Evolutionary conservation across 2,113 vertebrate genomes (phyloP).

Genomic region (Ailuropoda melanoleuca): DNA sequence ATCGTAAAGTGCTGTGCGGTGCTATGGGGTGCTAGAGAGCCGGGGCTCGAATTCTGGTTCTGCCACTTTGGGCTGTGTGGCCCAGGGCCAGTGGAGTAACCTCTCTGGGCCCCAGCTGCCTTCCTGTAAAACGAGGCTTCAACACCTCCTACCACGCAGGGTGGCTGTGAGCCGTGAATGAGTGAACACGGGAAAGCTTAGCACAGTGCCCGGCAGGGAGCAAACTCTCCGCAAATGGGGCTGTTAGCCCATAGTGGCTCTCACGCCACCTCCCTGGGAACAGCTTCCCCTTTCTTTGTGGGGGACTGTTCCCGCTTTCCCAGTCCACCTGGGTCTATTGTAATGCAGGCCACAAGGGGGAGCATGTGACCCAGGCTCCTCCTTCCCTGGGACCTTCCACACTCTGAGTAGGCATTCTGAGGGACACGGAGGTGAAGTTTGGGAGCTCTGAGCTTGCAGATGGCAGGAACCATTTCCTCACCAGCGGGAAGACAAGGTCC

Average conservation of each 20-base stretch:
- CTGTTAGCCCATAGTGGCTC: not conserved
- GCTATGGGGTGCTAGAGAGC: not conserved
- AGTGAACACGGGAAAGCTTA: not conserved
- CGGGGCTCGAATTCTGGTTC: not conserved
- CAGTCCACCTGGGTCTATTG: accelerated
- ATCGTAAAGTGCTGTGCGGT: not conserved
- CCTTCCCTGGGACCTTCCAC: not conserved
- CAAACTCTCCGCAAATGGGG: not conserved
- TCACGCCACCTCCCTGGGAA: not conserved
- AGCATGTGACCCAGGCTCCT: not conserved
- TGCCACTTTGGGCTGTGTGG: not conserved
- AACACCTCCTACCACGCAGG: not conserved
- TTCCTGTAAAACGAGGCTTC: not conserved
- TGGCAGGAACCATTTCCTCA: not conserved
- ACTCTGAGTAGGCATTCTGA: not conserved
- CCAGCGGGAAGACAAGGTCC: not conserved
- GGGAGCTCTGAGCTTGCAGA: not conserved
- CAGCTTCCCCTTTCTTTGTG: not conserved
- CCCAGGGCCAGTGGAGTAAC: not conserved
- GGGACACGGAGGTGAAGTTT: not conserved
- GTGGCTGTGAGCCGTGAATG: not conserved
- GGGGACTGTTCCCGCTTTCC: not conserved
- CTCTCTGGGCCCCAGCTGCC: not conserved
- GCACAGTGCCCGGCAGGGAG: not conserved
- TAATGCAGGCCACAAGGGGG: not conserved